Conservation (phyloP, 2,113 vertebrate genomes). For the Halichoeres trimaculatus region DNA sequence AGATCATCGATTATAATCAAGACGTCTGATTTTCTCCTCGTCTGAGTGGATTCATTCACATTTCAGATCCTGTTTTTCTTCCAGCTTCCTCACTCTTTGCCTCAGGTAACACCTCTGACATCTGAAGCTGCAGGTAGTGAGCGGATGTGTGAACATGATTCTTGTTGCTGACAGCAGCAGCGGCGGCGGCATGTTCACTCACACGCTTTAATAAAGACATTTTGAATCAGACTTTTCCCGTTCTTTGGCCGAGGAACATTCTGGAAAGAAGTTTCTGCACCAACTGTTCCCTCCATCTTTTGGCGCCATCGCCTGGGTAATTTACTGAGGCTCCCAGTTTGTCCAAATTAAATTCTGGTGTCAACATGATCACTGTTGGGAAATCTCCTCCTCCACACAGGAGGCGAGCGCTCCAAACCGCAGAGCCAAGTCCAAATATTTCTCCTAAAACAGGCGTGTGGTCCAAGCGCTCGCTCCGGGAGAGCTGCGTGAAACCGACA, state of each 20-base stretch:
- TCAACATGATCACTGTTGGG: conserved; percentile 13
- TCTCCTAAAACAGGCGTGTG: conserved; percentile 19
- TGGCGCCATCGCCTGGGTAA: conserved; percentile 12
- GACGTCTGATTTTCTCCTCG: too few species aligned
- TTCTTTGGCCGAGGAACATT: conserved; percentile 15
- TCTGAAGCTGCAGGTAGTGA: too few species aligned
- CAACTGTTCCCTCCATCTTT: conserved; percentile 19
- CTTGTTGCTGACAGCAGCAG: background rate
- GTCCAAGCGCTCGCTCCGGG: conserved; percentile 27
- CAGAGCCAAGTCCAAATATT: conserved; percentile 38
- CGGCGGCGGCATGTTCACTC: background rate
- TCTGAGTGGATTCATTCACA: too few species aligned
- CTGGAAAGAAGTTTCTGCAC: conserved; percentile 11
- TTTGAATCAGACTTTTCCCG: conserved; percentile 6
- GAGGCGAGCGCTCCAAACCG: conserved; percentile 26
- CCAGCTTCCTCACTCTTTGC: too few species aligned
- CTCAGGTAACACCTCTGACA: too few species aligned
- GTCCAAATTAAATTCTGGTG: conserved; percentile 33
- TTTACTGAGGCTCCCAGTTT: conserved; percentile 7
- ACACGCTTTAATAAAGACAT: background rate
- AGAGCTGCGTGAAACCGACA: background rate
- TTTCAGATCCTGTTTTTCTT: too few species aligned
- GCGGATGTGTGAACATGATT: too few species aligned
- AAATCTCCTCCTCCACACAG: conserved; percentile 41
- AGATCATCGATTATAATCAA: too few species aligned